Conservation (phyloP, 1,140 invertebrate species). For the Protaetia brevitarsis region DNA sequence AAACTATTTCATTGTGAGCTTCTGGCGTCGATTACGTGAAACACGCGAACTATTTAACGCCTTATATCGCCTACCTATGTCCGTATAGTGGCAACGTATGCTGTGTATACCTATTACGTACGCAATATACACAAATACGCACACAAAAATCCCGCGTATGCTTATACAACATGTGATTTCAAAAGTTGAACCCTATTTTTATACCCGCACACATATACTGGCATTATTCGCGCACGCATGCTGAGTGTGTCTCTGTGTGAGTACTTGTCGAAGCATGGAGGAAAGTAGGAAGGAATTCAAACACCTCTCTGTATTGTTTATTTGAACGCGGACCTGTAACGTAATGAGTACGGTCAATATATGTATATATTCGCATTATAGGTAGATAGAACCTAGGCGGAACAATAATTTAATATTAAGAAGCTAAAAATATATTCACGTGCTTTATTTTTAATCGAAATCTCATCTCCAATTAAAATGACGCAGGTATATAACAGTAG, state of each 20-base stretch:
- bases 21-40: background rate
- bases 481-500: background rate
- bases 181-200: constrained; percentile 6
- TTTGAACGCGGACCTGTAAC: background rate
- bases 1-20: constrained; percentile 13
- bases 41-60: constrained; percentile 3
- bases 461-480: background rate
- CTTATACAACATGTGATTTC: constrained; percentile 11
- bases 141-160: background rate
- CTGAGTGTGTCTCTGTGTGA: background rate
- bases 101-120: constrained; percentile 16
- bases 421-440: background rate
- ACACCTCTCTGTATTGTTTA: background rate
- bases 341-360: background rate
- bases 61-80: background rate
- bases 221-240: constrained; percentile 2
- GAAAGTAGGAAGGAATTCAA: constrained; percentile 6
- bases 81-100: too few relatives aligned
- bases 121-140: constrained; percentile 7
- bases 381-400: background rate
- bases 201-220: constrained; percentile 6
- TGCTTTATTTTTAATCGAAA: constrained; percentile 3
- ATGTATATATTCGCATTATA: background rate
- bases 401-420: background rate
- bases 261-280: background rate